phyloP scores from a whole-genome alignment of 2,797 vertebrate species.

The Xenentodon cancila region DNA sequence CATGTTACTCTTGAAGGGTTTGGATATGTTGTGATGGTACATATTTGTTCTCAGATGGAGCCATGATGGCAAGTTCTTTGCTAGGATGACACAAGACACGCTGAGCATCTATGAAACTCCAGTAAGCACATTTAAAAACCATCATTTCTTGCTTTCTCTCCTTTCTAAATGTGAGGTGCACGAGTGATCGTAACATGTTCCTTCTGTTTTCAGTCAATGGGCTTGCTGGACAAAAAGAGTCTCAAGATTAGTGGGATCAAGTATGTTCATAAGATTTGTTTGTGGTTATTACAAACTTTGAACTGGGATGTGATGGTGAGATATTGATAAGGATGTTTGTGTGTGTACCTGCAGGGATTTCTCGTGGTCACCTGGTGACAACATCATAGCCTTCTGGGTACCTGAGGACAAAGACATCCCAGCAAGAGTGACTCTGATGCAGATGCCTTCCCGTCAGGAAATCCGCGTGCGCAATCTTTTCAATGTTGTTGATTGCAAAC shows the following conservation, averaged over 20 bases:
- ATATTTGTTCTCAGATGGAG: constrained; percentile 87
- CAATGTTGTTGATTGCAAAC: constrained; percentile 97
- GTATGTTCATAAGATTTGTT: constrained; percentile 77
- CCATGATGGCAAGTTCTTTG: constrained; percentile 98
- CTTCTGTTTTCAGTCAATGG: constrained; percentile 89
- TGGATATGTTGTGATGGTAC: constrained; percentile 8
- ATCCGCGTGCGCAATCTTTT: constrained; percentile 98
- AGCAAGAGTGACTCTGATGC: constrained; percentile 97
- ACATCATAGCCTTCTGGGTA: constrained; percentile 99
- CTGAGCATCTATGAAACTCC: constrained; percentile 98
- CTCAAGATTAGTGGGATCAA: constrained; percentile 97
- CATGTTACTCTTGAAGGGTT: neutral
- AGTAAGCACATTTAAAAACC: constrained; percentile 77
- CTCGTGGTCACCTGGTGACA: constrained; percentile 98
- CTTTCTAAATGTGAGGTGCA: neutral
- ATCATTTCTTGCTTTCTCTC: neutral
- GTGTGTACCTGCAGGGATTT: constrained; percentile 86
- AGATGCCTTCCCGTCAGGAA: constrained; percentile 94
- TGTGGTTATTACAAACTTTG: neutral
- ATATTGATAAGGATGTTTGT: constrained; percentile 6
- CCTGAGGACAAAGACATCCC: constrained; percentile 99
- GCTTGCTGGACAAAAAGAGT: constrained; percentile 97
- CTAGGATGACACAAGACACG: constrained; percentile 94
- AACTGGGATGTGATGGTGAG: too few relatives aligned
- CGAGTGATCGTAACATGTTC: constrained; percentile 13